A percentile compares a stretch with the other conserved stretches of the same genome.
These are phyloP conservation scores for Protodeltote pygarga DNA, from an alignment of 2,888 invertebrate species.

Conservation along the genomic window DNA sequence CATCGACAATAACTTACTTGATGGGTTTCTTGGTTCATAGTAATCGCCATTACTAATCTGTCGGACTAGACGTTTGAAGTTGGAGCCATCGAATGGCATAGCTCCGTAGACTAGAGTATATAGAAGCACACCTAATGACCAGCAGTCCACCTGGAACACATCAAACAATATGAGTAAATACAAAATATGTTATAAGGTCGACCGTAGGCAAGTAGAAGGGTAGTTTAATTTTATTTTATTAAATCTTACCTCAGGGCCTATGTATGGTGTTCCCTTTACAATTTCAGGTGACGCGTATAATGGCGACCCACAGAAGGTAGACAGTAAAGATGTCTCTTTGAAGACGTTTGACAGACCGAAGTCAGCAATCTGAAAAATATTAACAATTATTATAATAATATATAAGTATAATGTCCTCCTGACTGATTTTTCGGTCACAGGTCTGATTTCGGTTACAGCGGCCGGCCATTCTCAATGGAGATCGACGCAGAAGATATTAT, in stretches of 20 bases:
- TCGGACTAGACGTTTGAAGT: constrained; percentile 98
- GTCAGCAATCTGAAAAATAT: constrained; percentile 94
- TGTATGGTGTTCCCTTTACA: constrained; percentile 98
- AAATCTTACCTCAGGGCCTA: constrained; percentile 95
- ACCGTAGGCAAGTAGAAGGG: neutral
- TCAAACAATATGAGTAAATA: neutral
- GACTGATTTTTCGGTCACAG: too few relatives aligned
- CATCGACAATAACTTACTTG: constrained; percentile 88
- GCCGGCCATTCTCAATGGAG: too few relatives aligned
- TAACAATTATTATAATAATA: neutral
- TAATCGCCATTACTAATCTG: constrained; percentile 99
- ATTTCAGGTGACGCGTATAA: constrained; percentile 99
- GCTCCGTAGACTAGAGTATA: constrained; percentile 99
- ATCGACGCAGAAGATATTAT: too few relatives aligned
- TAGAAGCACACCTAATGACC: constrained; percentile 98
- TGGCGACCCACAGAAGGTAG: constrained; percentile 98
- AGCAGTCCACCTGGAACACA: constrained; percentile 89
- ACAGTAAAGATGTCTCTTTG: constrained; percentile 93
- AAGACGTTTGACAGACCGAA: constrained; percentile 99
- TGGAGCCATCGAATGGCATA: constrained; percentile 99
- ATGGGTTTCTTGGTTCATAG: constrained; percentile 97
- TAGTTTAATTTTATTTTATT: too few relatives aligned
- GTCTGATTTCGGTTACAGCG: too few relatives aligned
- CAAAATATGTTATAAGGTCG: neutral
- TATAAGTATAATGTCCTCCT: too few relatives aligned